Base-by-base conservation (phyloP, 2,888 invertebrate species). In the Drosophila infuscata region DNA sequence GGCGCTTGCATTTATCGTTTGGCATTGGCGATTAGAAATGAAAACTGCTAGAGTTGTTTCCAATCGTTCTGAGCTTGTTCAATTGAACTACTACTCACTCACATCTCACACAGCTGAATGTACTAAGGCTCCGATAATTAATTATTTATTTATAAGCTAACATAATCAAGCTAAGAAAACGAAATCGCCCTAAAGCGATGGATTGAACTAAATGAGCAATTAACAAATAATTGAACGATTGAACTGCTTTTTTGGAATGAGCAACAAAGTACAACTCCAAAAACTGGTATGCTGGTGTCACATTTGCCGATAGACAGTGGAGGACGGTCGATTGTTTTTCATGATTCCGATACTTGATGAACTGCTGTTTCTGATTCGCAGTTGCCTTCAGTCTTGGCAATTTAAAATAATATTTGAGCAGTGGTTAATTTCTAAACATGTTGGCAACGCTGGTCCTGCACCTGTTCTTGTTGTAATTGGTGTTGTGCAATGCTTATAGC, bases 1-100 rank as follows among this genome's bases (percentile, higher is more conserved):
- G 48, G 66, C 78, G 78, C 76, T 66, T 76, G 46, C 60, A 63
- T 80, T 79, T 71, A 79, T 71, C 71, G 78, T 79, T 79, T 80
- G 71, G 76, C 78, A 79, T 79, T 68, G 12, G 64, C 56, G 63
- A 65, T 64, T 70, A 68, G 79, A 56, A 79, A 64, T 74, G 79
- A 71, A 76, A 66, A 67, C 59, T 57, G 41, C 12, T 25, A 7
- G 15, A 20, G 20, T 3, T 25, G 46, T 15, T 7, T 7, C 12
- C 15, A 46, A 46, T 15, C 2, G 46, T 25, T 46, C 12, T 2
- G 20, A n/a, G n/a, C n/a, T n/a, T n/a, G n/a, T 25, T 25, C 20
- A 3, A 3, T 25, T 46, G 20, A 25, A 46, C 12, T 20, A 41
- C n/a, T 41, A n/a, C 3, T n/a, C 17, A 9, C 8, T 17, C 38